Evolutionary conservation across 2,113 vertebrate species (phyloP).

Genomic region (Taxidea taxus): DNA sequence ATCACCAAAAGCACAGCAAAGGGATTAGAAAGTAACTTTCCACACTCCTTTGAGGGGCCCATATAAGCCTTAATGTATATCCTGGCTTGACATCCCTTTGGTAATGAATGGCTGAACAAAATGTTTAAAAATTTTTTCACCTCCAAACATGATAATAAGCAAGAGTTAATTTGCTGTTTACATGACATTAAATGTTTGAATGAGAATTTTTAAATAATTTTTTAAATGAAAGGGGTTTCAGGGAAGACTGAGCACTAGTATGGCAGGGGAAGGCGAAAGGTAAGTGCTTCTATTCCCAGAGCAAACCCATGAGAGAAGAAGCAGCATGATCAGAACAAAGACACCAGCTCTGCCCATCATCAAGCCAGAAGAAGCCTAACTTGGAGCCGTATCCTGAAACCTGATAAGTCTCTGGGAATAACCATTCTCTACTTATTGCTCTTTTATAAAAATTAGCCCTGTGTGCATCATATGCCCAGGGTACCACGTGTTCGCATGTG

Average conservation of each 20-base stretch:
- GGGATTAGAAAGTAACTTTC: not conserved
- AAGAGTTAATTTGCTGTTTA: not conserved
- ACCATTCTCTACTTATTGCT: not conserved
- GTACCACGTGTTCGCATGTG: not conserved
- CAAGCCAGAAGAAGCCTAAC: not conserved
- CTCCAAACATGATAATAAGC: not conserved
- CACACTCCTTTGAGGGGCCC: not conserved
- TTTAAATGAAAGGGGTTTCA: not conserved
- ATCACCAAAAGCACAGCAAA: not conserved
- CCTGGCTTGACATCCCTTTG: not conserved
- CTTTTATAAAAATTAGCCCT: not conserved
- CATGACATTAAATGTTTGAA: not conserved
- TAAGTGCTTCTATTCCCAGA: not conserved
- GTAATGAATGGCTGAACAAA: not conserved
- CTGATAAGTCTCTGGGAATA: not conserved
- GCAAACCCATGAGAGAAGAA: not conserved
- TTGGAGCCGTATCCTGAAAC: not conserved
- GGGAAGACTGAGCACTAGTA: not conserved
- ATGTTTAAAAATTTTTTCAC: not conserved
- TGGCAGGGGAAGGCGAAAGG: not conserved
- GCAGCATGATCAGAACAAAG: not conserved
- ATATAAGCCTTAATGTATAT: not conserved
- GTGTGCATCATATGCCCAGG: not conserved
- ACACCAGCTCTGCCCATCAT: not conserved
- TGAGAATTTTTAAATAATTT: not conserved